phyloP scores from a whole-genome alignment of 2,113 vertebrate species.

The Acrocephalus kingi region DNA sequence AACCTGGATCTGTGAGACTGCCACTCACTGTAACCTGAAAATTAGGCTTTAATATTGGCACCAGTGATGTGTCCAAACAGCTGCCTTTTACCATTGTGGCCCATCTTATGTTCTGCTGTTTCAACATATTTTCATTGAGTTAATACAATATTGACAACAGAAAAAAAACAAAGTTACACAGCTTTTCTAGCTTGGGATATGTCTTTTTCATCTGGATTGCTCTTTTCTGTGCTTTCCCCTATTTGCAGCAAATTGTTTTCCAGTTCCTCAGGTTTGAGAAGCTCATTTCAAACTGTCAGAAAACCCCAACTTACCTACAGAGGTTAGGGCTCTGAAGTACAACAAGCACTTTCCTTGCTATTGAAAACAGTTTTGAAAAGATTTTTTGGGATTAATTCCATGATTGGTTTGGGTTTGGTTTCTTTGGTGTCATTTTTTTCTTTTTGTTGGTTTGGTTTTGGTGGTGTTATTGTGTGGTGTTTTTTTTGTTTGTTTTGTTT shows the following conservation, averaged over 20 bases:
- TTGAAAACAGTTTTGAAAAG: neutral
- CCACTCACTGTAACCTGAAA: neutral
- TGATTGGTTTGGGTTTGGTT: neutral
- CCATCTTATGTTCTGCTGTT: neutral
- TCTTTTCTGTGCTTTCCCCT: neutral
- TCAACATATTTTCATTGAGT: neutral
- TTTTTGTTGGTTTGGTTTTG: neutral
- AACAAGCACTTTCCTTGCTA: neutral
- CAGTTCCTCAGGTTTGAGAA: neutral
- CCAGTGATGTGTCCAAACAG: neutral
- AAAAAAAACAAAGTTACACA: neutral
- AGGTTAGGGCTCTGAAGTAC: neutral
- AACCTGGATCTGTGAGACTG: neutral
- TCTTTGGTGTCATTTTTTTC: neutral
- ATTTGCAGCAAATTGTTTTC: neutral
- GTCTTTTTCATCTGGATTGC: neutral
- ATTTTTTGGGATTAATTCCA: neutral
- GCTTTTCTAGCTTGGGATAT: neutral
- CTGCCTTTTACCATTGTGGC: neutral
- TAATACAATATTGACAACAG: neutral
- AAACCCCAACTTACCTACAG: neutral
- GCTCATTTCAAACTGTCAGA: neutral
- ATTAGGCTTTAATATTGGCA: neutral
- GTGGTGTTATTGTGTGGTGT: too few relatives aligned
- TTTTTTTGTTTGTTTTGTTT: neutral